phyloP scores from a whole-genome alignment of 2,888 invertebrate genomes.

The Phrixothrix hirtus region DNA sequence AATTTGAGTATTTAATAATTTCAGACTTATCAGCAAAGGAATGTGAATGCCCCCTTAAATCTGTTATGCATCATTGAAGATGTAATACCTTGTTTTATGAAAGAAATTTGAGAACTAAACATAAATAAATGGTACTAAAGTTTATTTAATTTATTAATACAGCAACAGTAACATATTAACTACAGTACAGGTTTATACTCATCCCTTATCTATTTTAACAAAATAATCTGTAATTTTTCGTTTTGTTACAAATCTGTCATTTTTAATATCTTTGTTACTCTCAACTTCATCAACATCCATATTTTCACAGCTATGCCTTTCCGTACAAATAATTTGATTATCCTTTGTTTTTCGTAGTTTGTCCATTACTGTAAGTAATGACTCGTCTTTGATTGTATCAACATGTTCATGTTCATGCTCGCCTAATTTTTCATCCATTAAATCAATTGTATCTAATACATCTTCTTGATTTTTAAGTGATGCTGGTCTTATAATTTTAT shows the following conservation, averaged over 20 bases:
- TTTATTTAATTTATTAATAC: background rate
- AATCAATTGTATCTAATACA: conserved; percentile 39
- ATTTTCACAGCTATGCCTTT: background rate
- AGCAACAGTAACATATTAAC: background rate
- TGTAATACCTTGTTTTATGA: too few relatives aligned
- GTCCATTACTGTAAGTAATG: background rate
- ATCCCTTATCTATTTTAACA: conserved; percentile 30
- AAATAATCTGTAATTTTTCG: conserved; percentile 45
- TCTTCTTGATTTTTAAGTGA: conserved; percentile 38
- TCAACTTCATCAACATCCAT: conserved; percentile 25
- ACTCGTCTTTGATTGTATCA: background rate
- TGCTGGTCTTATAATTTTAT: too few relatives aligned
- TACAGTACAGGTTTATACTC: too few relatives aligned
- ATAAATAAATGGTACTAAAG: too few relatives aligned
- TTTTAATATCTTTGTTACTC: background rate
- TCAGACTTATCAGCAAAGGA: too few relatives aligned
- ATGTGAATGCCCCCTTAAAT: too few relatives aligned
- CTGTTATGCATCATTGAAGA: too few relatives aligned
- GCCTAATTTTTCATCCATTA: conserved; percentile 41
- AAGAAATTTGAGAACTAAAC: too few relatives aligned
- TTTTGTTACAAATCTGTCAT: conserved; percentile 8
- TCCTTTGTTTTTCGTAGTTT: background rate
- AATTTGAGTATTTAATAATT: too few relatives aligned
- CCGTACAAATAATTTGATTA: background rate
- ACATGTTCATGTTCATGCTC: conserved; percentile 8